Evolutionary conservation across 1,140 invertebrate genomes (phyloP), one percentile per base, ranked within the genome.

Genomic region (Penaeus japonicus): DNA sequence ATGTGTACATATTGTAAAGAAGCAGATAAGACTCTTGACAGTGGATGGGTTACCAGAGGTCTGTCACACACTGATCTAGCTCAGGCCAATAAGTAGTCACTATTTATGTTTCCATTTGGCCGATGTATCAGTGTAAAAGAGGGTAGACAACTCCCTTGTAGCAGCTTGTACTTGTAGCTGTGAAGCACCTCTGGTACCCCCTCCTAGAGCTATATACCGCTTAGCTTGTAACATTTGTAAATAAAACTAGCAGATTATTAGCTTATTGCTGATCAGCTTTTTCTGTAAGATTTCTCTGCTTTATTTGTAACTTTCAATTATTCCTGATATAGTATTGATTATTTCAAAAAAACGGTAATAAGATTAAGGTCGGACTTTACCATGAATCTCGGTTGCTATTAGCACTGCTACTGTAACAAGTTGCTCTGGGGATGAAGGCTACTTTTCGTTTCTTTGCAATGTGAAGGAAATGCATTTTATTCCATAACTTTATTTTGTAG

Each of bases 1-100:
- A 32, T 73, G 24, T 88, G 86, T 88, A 88, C 59, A 88, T 88
- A 88, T 54, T 88, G 86, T 88, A 88, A 88, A 88, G 86, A 88
- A 88, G 59, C 86, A 53, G 82, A 82, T 57, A 73, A 82, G 75
- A 78, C 53, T 85, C 39, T 35, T 70, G 86, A n/a, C 73, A 53
- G 75, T 35, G 80, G 47, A 47, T 47, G 47, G 5, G 47, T 47
- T 47, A 47, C 47, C 47, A 47, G 47, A 47, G 47, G 47, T 47
- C 47, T 47, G 47, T 47, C 47, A 47, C 47, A 47, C 47, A 12
- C 47, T 47, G 47, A 47, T 47, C 47, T 47, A 15, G 47, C 47
- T 47, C 47, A 47, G 47, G 47, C 47, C 47, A 47, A 47, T 47
- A 47, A 47, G 47, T 47, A 47, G 47, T 47, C 47, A 47, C 70